Conservation (phyloP, 2,888 invertebrate species). For the Argyresthia goedartella region DNA sequence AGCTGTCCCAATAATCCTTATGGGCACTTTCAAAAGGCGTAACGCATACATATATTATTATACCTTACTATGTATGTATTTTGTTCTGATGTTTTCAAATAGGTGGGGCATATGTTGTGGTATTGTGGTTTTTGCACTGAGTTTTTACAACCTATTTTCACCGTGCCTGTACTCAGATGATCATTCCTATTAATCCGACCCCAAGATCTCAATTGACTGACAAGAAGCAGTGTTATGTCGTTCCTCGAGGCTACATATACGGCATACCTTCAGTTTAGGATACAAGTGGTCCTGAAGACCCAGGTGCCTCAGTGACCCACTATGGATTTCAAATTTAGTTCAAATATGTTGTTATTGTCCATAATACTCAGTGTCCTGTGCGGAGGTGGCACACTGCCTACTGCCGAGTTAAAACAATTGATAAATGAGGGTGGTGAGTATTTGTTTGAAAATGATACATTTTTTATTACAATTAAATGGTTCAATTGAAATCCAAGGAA, state of each 20-base stretch:
- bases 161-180: slow-evolving; percentile 36
- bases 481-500: no score
- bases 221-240: slow-evolving; percentile 41
- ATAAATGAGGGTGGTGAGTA: slow-evolving; percentile 37
- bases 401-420: slow-evolving; percentile 35
- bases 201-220: slow-evolving; percentile 52
- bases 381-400: slow-evolving; percentile 23
- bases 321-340: background rate
- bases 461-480: no score
- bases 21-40: no score
- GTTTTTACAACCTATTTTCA: background rate
- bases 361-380: slow-evolving; percentile 14
- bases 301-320: background rate
- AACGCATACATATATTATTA: no score
- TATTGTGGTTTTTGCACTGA: no score
- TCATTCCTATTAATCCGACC: slow-evolving; percentile 42
- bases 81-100: no score
- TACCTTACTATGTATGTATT: no score
- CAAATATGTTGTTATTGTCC: background rate
- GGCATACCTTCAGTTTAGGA: slow-evolving; percentile 28
- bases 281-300: background rate
- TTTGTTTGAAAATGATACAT: no score
- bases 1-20: no score
- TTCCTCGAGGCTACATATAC: slow-evolving; percentile 40
- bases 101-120: no score